Evolutionary conservation across 2,113 vertebrate genomes (phyloP).

Genomic region (Laticauda colubrina): DNA sequence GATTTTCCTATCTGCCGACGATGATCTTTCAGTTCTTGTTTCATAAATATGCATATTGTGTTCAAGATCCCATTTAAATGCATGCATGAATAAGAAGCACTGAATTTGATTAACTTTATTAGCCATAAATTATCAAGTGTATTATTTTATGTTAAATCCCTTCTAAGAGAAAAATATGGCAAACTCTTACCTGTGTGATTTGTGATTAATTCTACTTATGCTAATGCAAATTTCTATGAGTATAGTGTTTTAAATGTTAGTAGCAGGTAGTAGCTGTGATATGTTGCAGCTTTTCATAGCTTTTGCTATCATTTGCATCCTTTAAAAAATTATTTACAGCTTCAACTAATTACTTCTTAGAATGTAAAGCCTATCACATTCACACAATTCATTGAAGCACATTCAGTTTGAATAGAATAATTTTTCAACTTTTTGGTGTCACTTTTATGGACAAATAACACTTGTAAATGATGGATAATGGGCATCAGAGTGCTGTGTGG

Average conservation of each 20-base stretch:
- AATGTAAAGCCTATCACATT: slow-evolving; percentile 71
- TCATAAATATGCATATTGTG: slow-evolving; percentile 72
- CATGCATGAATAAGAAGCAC: slow-evolving; percentile 61
- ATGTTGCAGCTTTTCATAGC: slow-evolving; percentile 69
- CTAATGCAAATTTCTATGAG: slow-evolving; percentile 52
- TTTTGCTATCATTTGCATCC: slow-evolving; percentile 76
- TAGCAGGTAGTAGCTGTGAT: slow-evolving; percentile 61
- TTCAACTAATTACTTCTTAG: slow-evolving; percentile 78
- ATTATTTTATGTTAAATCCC: slow-evolving; percentile 67
- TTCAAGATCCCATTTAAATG: slow-evolving; percentile 69
- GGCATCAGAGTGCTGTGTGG: slow-evolving; percentile 67
- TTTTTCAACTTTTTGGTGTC: slow-evolving; percentile 83
- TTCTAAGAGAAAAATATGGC: slow-evolving; percentile 64
- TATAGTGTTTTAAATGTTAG: slow-evolving; percentile 46
- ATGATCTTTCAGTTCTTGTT: slow-evolving; percentile 68
- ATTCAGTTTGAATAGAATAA: slow-evolving; percentile 69
- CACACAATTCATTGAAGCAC: slow-evolving; percentile 75
- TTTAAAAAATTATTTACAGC: slow-evolving; percentile 79
- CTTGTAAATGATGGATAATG: slow-evolving; percentile 82
- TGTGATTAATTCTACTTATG: slow-evolving; percentile 28
- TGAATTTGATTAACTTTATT: slow-evolving; percentile 77
- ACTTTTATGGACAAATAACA: slow-evolving; percentile 83
- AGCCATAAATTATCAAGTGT: slow-evolving; percentile 71
- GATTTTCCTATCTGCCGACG: slow-evolving; percentile 64
- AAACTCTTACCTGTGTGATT: slow-evolving; percentile 51